phyloP scores from a whole-genome alignment of 2,888 invertebrate genomes.

The Brachyopa scutellaris region DNA sequence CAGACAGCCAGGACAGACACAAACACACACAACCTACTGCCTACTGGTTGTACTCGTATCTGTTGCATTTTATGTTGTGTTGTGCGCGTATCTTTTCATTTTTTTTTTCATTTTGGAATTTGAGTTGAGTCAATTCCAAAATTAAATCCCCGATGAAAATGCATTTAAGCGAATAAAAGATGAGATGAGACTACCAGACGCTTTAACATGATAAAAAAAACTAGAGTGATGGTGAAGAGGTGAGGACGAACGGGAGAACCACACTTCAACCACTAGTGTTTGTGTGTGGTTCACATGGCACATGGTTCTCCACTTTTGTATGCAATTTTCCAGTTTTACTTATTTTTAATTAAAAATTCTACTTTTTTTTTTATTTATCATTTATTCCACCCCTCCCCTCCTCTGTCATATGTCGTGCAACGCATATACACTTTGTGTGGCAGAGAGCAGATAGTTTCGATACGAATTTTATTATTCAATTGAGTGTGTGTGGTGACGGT shows the following conservation, averaged over 20 bases:
- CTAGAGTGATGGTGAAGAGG: background rate
- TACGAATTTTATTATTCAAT: conserved; percentile 23
- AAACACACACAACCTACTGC: conserved; percentile 52
- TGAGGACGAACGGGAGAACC: conserved; percentile 37
- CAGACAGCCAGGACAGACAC: conserved; percentile 68
- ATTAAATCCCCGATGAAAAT: conserved; percentile 71
- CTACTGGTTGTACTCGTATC: conserved; percentile 34
- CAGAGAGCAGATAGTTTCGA: conserved; percentile 15
- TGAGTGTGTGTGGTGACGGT: conserved; percentile 30
- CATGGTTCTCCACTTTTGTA: conserved; percentile 27
- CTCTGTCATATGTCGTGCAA: too few relatives aligned
- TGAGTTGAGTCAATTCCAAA: conserved; percentile 71
- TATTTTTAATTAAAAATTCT: conserved; percentile 23
- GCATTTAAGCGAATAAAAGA: conserved; percentile 72
- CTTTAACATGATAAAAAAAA: conserved; percentile 48
- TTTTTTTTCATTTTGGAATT: conserved; percentile 57
- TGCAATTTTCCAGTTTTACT: conserved; percentile 55
- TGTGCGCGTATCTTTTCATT: conserved; percentile 18
- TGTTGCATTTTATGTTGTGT: conserved; percentile 66
- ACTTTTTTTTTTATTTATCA: background rate
- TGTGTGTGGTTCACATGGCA: conserved; percentile 23
- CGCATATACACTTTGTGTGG: background rate
- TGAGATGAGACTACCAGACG: conserved; percentile 72
- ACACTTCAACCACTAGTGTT: conserved; percentile 13
- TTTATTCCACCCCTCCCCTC: background rate